These are phyloP conservation scores for Drosophila busckii DNA, from an alignment of 1,140 invertebrate species.

Conservation along the genomic window DNA sequence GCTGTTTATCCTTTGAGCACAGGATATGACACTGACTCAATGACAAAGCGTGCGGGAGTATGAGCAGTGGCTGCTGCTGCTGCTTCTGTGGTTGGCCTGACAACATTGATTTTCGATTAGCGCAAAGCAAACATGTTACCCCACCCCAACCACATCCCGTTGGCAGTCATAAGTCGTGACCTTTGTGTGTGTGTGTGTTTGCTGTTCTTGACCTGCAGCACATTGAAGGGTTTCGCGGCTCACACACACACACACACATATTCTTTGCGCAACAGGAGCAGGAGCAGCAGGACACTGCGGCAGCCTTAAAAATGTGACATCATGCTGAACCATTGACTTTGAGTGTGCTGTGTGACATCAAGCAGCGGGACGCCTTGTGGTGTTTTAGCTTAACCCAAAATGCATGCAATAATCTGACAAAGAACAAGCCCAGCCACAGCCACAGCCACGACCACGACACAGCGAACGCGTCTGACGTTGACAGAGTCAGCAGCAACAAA, in stretches of 20 bases:
- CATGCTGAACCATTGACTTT: conserved; percentile 64
- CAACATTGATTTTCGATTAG: conserved; percentile 72
- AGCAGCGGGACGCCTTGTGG: background rate
- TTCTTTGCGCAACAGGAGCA: conserved; percentile 22
- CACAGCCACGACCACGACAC: conserved; percentile 16
- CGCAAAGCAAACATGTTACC: conserved; percentile 24
- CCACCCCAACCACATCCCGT: too few species aligned
- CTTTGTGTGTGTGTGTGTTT: conserved; percentile 11
- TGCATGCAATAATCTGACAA: conserved; percentile 65
- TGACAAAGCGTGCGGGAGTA: conserved; percentile 7
- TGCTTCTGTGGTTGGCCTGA: conserved; percentile 27
- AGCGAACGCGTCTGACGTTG: background rate
- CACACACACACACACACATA: conserved; percentile 21
- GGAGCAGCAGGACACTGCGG: conserved; percentile 17
- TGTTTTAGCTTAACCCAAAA: conserved; percentile 25
- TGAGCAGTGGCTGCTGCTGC: background rate
- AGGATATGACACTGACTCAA: conserved; percentile 12
- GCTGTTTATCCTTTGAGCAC: conserved; percentile 48
- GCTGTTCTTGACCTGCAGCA: background rate
- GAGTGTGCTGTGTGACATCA: conserved; percentile 46
- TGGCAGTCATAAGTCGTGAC: conserved; percentile 8
- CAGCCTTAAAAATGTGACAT: conserved; percentile 52
- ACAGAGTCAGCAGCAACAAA: conserved; percentile 6
- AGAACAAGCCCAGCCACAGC: conserved; percentile 43
- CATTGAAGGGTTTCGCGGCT: conserved; percentile 43